A percentile compares a stretch with the other conserved stretches of the same genome.
phyloP scores from a whole-genome alignment of 2,113 vertebrate species.

The Hypanus sabinus region DNA sequence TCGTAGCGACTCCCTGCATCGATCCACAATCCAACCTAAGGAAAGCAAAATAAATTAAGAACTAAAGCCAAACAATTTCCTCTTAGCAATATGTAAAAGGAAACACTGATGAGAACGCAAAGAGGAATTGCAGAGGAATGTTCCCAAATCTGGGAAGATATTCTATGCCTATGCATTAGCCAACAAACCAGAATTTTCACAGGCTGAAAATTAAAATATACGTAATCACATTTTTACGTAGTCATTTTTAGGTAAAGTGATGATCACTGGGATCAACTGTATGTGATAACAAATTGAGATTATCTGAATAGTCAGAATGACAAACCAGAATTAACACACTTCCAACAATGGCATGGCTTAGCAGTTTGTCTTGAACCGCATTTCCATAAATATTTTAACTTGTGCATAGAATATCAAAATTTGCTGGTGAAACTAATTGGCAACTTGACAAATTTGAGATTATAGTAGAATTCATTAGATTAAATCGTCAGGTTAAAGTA shows the following conservation, averaged over 20 bases:
- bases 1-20: conserved; percentile 96
- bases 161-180: not conserved
- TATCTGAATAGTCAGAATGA: not conserved
- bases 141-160: not conserved
- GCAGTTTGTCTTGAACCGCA: not conserved
- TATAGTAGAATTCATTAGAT: not conserved
- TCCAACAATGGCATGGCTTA: not conserved
- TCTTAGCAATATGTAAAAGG: not conserved
- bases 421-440: not conserved
- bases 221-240: not conserved
- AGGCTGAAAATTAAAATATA: not conserved
- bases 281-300: not conserved
- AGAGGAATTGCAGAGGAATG: not conserved
- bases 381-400: not conserved
- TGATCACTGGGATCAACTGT: not conserved
- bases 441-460: not conserved
- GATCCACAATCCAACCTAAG: conserved; percentile 94
- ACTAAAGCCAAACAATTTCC: not conserved
- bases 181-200: not conserved
- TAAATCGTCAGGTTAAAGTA: not conserved
- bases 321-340: not conserved
- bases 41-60: not conserved
- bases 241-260: not conserved
- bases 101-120: not conserved
- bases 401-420: not conserved